Evolutionary conservation across 2,797 vertebrate genomes (phyloP).

Genomic region (Vireo griseus): DNA sequence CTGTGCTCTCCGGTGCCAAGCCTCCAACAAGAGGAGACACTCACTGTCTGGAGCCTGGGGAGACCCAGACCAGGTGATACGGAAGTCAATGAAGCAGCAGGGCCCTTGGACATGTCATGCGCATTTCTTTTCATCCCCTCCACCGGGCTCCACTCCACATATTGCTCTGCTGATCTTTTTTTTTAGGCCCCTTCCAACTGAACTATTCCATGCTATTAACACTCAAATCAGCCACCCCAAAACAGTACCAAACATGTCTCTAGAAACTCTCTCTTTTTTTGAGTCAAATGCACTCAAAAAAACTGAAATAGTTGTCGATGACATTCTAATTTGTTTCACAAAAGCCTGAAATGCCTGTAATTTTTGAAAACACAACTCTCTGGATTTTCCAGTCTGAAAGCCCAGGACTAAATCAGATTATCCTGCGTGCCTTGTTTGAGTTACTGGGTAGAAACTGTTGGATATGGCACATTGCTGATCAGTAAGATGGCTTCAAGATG

Average conservation of each 20-base stretch:
- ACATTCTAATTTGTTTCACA: not conserved
- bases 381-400: not conserved
- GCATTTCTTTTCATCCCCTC: not conserved
- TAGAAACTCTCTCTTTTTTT: not conserved
- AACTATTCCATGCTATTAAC: not conserved
- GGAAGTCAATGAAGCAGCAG: not conserved
- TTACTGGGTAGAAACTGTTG: not conserved
- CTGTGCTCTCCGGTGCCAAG: not conserved
- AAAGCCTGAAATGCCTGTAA: fast-evolving
- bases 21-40: not conserved
- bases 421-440: not conserved
- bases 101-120: no score
- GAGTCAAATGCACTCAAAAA: not conserved
- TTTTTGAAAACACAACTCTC: not conserved
- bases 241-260: not conserved
- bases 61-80: not conserved
- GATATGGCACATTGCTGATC: not conserved
- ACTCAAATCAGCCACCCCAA: not conserved
- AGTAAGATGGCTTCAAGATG: not conserved
- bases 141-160: not conserved
- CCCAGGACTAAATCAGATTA: not conserved
- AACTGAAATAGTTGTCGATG: not conserved
- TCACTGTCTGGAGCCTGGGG: not conserved
- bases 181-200: not conserved
- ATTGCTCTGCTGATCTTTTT: fast-evolving